Percentiles rank a stretch among this genome's conserved stretches.
phyloP scores from a whole-genome alignment of 30 jellyfish, hydroid and myxozoan genomes.

The Aurelia aurita complex sp. Pacific region DNA sequence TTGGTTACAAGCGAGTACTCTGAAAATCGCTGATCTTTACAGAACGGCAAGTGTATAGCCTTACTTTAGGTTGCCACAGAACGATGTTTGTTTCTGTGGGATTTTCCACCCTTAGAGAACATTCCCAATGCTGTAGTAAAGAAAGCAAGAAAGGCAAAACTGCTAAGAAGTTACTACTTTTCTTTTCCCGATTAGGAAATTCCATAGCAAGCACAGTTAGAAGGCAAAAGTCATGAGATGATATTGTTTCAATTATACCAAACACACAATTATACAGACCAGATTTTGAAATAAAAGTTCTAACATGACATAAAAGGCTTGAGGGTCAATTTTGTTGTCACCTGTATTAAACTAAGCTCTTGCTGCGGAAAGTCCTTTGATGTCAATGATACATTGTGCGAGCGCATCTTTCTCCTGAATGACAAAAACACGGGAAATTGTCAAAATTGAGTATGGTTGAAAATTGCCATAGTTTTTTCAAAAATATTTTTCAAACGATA shows the following conservation, averaged over 20 bases:
- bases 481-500: too few relatives aligned
- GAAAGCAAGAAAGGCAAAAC: background rate
- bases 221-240: background rate
- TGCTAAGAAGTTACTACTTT: background rate
- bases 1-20: too few relatives aligned
- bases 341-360: constrained; percentile 22
- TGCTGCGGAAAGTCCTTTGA: constrained; percentile 69
- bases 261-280: constrained; percentile 34
- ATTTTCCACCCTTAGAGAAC: background rate
- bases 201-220: too few relatives aligned
- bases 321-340: too few relatives aligned
- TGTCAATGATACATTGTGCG: constrained; percentile 87
- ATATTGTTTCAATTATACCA: background rate
- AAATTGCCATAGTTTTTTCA: background rate
- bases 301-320: too few relatives aligned
- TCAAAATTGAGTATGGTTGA: too few relatives aligned
- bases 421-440: background rate
- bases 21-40: too few relatives aligned
- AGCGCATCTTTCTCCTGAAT: constrained; percentile 82
- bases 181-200: background rate
- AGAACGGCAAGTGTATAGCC: too few relatives aligned
- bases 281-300: too few relatives aligned
- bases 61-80: too few relatives aligned
- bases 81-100: background rate
- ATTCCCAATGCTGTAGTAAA: background rate